Base-by-base conservation (phyloP, 2,888 invertebrate genomes). In the Pristionchus entomophagus region DNA sequence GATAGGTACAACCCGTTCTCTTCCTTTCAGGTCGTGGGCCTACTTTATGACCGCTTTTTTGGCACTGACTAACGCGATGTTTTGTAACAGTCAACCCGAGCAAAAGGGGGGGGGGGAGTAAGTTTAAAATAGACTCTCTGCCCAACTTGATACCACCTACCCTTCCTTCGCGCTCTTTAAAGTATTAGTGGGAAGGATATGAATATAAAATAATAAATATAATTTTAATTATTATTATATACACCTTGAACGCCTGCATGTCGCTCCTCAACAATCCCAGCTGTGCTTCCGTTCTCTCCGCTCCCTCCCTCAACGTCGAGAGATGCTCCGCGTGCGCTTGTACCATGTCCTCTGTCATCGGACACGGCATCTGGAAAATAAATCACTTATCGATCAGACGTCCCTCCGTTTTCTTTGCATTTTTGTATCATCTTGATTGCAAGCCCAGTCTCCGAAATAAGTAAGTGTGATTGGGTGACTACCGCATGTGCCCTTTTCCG, bases 321-420 rank as follows among this genome's bases (percentile, higher is more conserved):
- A 99, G 96, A 83, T 97, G 96, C 94, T 97, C 96, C 0, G 97
- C 96, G 94, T 98, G 97, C 93, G 97, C 97, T 93, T 97, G 97
- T 87, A 98, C 94, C 94, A 97, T 97, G 94, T 99, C 99, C 94
- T 99, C 99, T 0, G 99, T 99, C 95, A 98, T 97, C 19, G 98
- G 98, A 6, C 97, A 96, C 0, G 97, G 96, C 92, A 99, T 98
- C 95, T 97, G 95, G 59, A 87, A 85, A 81, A 35, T 0, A 4
- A 45, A 29, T 29, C 32, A 59, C 26, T 59, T 26, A n/a, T 45
- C 45, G 45, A 59, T 59, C 26, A 4, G 32, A 26, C n/a, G n/a
- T n/a, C n/a, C n/a, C n/a, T n/a, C n/a, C n/a, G n/a, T n/a, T n/a
- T n/a, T n/a, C n/a, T n/a, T n/a, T n/a, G n/a, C n/a, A n/a, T n/a